A percentile compares a stretch with the other conserved stretches of the same genome.
Evolutionary conservation across 2,797 vertebrate genomes (phyloP).

Genomic region (Cygnus olor): DNA sequence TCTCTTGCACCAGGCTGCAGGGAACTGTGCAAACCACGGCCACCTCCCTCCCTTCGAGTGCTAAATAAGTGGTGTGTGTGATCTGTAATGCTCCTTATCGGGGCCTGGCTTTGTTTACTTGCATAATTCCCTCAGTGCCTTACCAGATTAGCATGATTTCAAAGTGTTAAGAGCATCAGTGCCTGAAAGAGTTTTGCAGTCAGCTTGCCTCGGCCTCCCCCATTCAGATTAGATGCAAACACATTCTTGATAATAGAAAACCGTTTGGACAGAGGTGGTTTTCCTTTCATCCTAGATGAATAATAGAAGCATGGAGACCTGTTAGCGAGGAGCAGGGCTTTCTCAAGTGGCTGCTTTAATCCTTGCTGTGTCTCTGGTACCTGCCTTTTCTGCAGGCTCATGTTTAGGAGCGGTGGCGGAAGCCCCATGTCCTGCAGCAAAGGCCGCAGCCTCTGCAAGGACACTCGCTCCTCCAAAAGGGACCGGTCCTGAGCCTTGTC

Average conservation of each 20-base stretch:
- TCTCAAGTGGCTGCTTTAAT: not conserved
- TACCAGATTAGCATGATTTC: slow-evolving; percentile 62
- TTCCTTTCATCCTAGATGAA: not conserved
- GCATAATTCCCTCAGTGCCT: slow-evolving; percentile 35
- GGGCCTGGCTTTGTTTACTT: slow-evolving; percentile 41
- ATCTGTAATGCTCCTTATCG: not conserved
- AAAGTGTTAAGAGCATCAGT: slow-evolving; percentile 40
- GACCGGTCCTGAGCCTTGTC: not conserved
- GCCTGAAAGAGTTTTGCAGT: slow-evolving; percentile 31
- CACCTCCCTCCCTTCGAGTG: not conserved
- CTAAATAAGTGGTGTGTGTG: not conserved
- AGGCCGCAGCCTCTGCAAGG: not conserved
- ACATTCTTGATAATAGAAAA: not conserved
- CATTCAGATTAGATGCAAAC: not conserved
- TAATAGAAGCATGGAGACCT: not conserved
- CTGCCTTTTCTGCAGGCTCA: not conserved
- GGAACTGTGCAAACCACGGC: not conserved
- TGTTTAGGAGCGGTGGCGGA: not conserved
- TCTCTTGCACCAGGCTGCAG: not conserved
- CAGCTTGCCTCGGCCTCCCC: not conserved
- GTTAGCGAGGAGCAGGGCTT: not conserved
- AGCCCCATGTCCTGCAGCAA: rapidly evolving
- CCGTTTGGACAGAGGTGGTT: not conserved
- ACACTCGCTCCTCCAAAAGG: not conserved
- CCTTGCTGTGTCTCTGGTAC: not conserved